Percentiles rank a stretch among this genome's conserved stretches.
These are phyloP conservation scores for Indicator indicator DNA, from an alignment of 2,113 vertebrate species.

Conservation along the genomic window DNA sequence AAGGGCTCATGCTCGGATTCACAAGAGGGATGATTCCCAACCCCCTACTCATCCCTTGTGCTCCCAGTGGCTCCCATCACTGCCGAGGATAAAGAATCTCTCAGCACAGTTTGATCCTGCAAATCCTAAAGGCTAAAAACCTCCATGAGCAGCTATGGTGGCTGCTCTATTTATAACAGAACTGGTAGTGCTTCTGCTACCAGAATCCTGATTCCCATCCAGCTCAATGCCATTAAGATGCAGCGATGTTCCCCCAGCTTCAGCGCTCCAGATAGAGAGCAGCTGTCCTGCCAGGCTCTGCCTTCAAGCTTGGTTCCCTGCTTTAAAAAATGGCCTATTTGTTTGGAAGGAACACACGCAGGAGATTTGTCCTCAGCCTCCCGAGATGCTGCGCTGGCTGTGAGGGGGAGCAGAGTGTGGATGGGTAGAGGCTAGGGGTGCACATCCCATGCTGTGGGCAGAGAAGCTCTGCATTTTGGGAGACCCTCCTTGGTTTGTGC, in stretches of 20 bases:
- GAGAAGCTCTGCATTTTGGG: not conserved
- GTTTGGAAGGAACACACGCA: not conserved
- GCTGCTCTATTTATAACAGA: slow-evolving; percentile 39
- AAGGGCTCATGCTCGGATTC: not conserved
- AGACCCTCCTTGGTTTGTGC: not conserved
- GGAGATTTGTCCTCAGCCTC: not conserved
- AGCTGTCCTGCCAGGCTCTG: slow-evolving; percentile 30
- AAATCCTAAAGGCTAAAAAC: slow-evolving; percentile 19
- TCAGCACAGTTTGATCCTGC: not conserved
- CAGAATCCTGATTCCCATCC: slow-evolving; percentile 39
- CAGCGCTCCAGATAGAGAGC: slow-evolving; percentile 1
- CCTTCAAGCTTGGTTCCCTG: not conserved
- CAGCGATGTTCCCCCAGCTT: not conserved
- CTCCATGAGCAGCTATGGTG: not conserved
- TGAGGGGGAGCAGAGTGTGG: rapidly evolving
- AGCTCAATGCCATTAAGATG: slow-evolving; percentile 36
- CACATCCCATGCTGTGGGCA: not conserved
- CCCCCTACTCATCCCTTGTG: not conserved
- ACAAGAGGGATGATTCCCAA: not conserved
- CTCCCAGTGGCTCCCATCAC: not conserved
- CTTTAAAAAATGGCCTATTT: not conserved
- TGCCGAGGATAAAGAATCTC: not conserved
- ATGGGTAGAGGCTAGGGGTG: not conserved
- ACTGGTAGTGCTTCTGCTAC: slow-evolving; percentile 12
- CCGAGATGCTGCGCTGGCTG: not conserved